Evolutionary conservation across 1,140 invertebrate species (phyloP).

Genomic region (Drosophila subobscura): DNA sequence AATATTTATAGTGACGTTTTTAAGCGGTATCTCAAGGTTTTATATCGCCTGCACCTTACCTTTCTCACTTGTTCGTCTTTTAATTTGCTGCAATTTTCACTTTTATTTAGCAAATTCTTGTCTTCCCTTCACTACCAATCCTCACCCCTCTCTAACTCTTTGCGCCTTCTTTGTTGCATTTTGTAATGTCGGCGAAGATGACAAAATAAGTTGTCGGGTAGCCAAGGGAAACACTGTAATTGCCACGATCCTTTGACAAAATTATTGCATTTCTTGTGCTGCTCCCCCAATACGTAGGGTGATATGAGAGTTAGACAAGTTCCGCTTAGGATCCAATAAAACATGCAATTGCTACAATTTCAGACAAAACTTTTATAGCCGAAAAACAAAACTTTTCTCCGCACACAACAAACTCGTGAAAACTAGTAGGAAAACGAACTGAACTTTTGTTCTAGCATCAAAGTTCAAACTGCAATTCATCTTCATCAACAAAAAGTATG

Average conservation of each 20-base stretch:
- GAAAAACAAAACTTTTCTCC: slow-evolving; percentile 24
- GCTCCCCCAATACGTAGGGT: not conserved
- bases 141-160: not conserved
- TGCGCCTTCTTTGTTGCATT: slow-evolving; percentile 66
- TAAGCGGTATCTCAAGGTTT: too few species aligned
- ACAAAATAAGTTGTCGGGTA: slow-evolving; percentile 9
- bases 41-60: too few species aligned
- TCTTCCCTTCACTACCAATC: slow-evolving; percentile 17
- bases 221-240: slow-evolving; percentile 4
- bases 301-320: not conserved
- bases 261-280: slow-evolving; percentile 52
- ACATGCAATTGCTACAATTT: slow-evolving; percentile 66
- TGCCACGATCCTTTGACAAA: slow-evolving; percentile 52
- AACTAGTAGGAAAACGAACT: slow-evolving; percentile 3
- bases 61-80: slow-evolving; percentile 34
- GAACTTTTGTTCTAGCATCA: slow-evolving; percentile 55
- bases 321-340: slow-evolving; percentile 40
- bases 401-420: slow-evolving; percentile 39
- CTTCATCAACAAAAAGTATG: slow-evolving; percentile 63
- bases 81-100: slow-evolving; percentile 64
- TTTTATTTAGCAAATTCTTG: slow-evolving; percentile 67
- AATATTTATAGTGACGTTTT: too few species aligned
- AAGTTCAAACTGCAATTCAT: slow-evolving; percentile 79
- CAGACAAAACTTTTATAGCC: slow-evolving; percentile 50
- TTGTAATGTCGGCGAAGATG: slow-evolving; percentile 46